Evolutionary conservation across 2,113 vertebrate genomes (phyloP).

Genomic region (Pelmatolapia mariae): DNA sequence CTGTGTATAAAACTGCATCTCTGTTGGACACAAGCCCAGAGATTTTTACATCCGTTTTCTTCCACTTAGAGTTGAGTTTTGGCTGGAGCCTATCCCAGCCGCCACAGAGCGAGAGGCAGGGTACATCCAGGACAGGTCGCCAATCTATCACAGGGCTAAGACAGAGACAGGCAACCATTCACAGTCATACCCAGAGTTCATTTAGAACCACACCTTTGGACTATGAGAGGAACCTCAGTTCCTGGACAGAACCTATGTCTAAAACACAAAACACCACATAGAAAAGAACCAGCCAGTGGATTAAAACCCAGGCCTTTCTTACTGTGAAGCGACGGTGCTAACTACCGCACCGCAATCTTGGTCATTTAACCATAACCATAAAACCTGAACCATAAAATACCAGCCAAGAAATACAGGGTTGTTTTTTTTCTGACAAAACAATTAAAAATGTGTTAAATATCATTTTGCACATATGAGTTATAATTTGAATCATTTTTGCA

Average conservation of each 20-base stretch:
- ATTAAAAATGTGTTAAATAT: neutral
- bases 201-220: rapidly evolving
- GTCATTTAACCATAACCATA: neutral
- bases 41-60: neutral
- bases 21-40: neutral
- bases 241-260: neutral
- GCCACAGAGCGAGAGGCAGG: neutral
- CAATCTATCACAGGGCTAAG: neutral
- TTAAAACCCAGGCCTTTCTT: neutral
- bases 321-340: neutral
- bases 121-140: neutral
- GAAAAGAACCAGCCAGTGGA: neutral
- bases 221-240: rapidly evolving
- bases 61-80: neutral
- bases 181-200: neutral
- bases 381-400: neutral
- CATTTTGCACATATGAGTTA: neutral
- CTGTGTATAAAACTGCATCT: neutral
- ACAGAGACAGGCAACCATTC: neutral
- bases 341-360: rapidly evolving
- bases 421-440: neutral
- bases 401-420: rapidly evolving
- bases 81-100: neutral
- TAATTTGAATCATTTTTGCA: neutral
- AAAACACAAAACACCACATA: neutral